Base-by-base conservation (phyloP, 2,797 vertebrate species). In the Cynopterus sphinx region DNA sequence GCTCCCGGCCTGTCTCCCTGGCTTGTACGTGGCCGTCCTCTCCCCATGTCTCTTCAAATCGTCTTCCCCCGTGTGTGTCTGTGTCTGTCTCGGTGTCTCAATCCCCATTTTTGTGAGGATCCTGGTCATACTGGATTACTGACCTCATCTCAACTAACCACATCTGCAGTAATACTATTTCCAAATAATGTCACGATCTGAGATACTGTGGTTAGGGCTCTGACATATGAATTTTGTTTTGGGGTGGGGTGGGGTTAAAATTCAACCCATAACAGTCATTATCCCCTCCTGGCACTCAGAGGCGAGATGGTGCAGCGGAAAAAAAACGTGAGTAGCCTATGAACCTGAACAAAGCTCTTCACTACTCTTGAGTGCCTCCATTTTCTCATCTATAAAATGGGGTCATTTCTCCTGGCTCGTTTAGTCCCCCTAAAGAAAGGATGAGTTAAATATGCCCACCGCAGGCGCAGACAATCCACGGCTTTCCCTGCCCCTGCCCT, bases 401-500 rank as follows among this genome's bases (percentile, higher is more conserved):
- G 43, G 3, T 41, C 1, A 2, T 28, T 19, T 46, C 67, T n/a
- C n/a, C 59, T 1, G 28, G 46, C 46, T 84, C 11, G 8, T 3
- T 24, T 21, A 17, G 2, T 75, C 82, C 10, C 8, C 0, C 3
- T 4, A 22, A 22, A 63, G 82, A 26, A 36, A 41, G 21, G 15
- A 41, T 9, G 36, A 61, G 17, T 11, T 9, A 26, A 39, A 51
- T 6, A 51, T 4, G 1, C 1, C 19, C 15, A 5, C 4, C 10
- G 6, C 9, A 1, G 41, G 31, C 36, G 10, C 24, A 55, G 26
- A 74, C 4, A 19, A 2, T 6, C 19, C 22, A 6, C 0, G 7
- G 49, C 13, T 11, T 22, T 17, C 17, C 33, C 41, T n/a, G 4
- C 19, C 28, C 3, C 0, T 1, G 9, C 22, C 19, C n/a, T 8